These are phyloP conservation scores for Mesorhabditis belari DNA, from an alignment of 2,888 invertebrate species.

Conservation along the genomic window DNA sequence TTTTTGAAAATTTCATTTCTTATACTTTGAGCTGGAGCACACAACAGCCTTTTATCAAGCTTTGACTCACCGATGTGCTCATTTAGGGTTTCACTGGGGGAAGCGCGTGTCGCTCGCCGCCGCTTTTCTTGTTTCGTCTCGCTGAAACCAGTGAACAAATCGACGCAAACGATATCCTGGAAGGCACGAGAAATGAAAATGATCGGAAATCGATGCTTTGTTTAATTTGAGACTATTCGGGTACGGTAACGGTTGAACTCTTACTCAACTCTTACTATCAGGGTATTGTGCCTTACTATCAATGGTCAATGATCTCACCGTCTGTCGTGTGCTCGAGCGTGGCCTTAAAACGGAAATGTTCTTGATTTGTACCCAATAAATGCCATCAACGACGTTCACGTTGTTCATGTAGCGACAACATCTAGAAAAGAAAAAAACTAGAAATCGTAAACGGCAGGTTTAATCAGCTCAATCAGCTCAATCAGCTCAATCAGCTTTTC, in stretches of 20 bases:
- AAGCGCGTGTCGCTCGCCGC: too few species aligned
- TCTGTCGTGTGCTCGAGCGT: background rate
- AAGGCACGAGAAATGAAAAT: too few species aligned
- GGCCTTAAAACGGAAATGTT: slow-evolving; percentile 10
- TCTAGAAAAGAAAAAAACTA: slow-evolving; percentile 14
- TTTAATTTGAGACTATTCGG: background rate
- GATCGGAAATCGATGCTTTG: too few species aligned
- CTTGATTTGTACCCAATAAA: slow-evolving; percentile 24
- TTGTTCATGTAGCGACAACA: slow-evolving; percentile 38
- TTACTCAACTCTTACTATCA: slow-evolving; percentile 1
- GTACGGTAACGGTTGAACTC: background rate
- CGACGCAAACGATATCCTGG: background rate
- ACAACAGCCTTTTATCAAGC: too few species aligned
- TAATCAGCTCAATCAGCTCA: background rate
- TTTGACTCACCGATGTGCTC: too few species aligned
- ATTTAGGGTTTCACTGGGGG: too few species aligned
- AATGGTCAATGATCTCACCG: background rate
- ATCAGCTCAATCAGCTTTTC: background rate
- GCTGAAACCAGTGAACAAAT: background rate
- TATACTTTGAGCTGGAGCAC: background rate
- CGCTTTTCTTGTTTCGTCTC: background rate
- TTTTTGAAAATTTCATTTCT: background rate
- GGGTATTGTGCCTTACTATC: background rate
- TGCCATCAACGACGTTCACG: slow-evolving; percentile 26
- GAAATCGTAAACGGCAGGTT: background rate